Evolutionary conservation across 2,888 invertebrate genomes (phyloP), one percentile per base, ranked within the genome.

Genomic region (Acrocyrtus sp.): DNA sequence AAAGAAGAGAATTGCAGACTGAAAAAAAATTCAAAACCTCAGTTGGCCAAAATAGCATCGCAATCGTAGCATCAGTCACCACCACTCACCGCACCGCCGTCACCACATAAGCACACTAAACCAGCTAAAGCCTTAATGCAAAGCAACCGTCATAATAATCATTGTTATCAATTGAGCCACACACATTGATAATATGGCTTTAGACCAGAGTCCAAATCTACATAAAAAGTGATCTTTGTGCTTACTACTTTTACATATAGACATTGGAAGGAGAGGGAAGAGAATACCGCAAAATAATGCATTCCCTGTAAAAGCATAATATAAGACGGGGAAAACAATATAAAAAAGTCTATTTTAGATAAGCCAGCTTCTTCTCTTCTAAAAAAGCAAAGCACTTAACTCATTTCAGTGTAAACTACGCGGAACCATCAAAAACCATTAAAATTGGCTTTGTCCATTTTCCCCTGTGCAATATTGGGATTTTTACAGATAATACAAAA

Each of bases 91-190:
- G 26, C 3, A 51, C n/a, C 27, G 26, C 27, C n/a, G n/a, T 17
- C 12, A 12, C 48, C 45, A 45, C 19, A 45, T 21, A 29, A 43
- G 27, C 51, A 63, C 24, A 34, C 15, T 34, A 62, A 27, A 8
- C 34, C 34, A 34, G 34, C n/a, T n/a, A n/a, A n/a, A n/a, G n/a
- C n/a, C n/a, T n/a, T n/a, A n/a, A n/a, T n/a, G n/a, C n/a, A n/a
- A n/a, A n/a, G n/a, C n/a, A n/a, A n/a, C n/a, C n/a, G n/a, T n/a
- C 43, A 50, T 62, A 39, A 51, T 27, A 43, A 56, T 57, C 63
- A 27, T 61, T 45, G 50, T 63, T 70, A 69, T 69, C 61, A 61
- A 69, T 63, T 63, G 70, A 63, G 70, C 70, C 70, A 70, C 70
- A 70, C 70, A 70, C 70, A 70, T 56, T 53, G 62, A 70, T 62